Evolutionary conservation across 2,797 vertebrate genomes (phyloP).

Genomic region (Bothrops alternatus): DNA sequence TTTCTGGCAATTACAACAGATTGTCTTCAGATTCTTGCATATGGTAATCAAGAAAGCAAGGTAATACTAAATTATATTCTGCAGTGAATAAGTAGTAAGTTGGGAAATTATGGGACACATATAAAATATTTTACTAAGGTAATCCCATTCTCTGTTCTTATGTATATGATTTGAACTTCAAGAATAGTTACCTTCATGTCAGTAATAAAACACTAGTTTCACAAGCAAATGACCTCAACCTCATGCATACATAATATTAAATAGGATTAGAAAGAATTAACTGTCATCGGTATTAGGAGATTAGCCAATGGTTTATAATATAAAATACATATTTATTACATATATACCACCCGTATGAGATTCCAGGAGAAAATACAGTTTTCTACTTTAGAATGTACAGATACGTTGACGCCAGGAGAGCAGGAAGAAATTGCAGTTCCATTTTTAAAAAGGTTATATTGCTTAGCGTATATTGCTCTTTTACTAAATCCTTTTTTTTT

Average conservation of each 20-base stretch:
- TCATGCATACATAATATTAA: neutral
- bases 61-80: slow-evolving; percentile 67
- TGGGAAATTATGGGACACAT: neutral
- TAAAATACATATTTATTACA: neutral
- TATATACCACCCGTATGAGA: neutral
- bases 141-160: neutral
- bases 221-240: neutral
- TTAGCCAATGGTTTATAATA: neutral
- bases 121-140: neutral
- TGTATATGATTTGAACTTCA: neutral
- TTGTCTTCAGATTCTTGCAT: slow-evolving; percentile 98
- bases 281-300: neutral
- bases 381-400: neutral
- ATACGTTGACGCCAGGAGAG: neutral
- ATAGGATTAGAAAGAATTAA: neutral
- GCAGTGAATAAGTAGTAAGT: neutral
- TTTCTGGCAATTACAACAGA: slow-evolving; percentile 99
- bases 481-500: neutral
- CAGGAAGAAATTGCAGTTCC: neutral
- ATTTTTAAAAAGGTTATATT: neutral
- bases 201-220: neutral
- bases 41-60: slow-evolving; percentile 99
- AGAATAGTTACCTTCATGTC: neutral
- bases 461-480: neutral
- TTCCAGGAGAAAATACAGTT: neutral